These are phyloP conservation scores for Unio delphinus DNA, from an alignment of 2,888 invertebrate species.

Conservation along the genomic window DNA sequence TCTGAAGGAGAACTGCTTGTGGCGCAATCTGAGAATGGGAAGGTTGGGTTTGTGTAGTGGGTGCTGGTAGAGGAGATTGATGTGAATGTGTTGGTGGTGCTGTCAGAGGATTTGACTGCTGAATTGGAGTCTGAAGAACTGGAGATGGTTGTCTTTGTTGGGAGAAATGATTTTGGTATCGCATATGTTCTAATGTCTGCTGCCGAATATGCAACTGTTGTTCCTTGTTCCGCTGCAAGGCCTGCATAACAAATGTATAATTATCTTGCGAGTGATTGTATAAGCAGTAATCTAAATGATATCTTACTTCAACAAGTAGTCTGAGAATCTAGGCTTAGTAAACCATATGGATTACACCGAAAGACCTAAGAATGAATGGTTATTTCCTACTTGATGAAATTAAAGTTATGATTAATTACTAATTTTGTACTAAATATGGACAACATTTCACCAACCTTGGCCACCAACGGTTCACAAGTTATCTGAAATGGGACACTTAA, in stretches of 20 bases:
- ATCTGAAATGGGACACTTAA: too few relatives aligned
- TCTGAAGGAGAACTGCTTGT: conserved; percentile 6
- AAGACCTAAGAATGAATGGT: too few relatives aligned
- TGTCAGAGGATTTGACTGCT: conserved; percentile 8
- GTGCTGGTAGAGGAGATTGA: conserved; percentile 9
- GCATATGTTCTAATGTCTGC: conserved; percentile 52
- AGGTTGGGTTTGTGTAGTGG: conserved; percentile 1
- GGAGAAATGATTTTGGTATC: conserved; percentile 20
- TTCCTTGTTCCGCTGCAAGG: conserved; percentile 61
- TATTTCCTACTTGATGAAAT: too few relatives aligned
- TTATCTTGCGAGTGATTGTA: too few relatives aligned
- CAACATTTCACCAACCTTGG: too few relatives aligned
- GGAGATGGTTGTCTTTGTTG: conserved; percentile 3
- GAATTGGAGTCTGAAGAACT: conserved; percentile 1
- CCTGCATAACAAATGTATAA: conserved; percentile 32
- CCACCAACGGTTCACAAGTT: too few relatives aligned
- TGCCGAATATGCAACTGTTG: conserved; percentile 61
- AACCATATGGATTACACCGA: too few relatives aligned
- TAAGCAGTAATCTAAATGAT: too few relatives aligned
- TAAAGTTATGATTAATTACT: too few relatives aligned
- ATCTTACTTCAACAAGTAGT: too few relatives aligned
- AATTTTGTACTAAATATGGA: too few relatives aligned
- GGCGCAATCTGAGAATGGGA: conserved; percentile 1
- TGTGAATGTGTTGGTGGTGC: conserved; percentile 6
- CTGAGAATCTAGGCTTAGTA: too few relatives aligned